Base-by-base conservation (phyloP, 1,140 invertebrate genomes). In the Panagrolaimus sp. region DNA sequence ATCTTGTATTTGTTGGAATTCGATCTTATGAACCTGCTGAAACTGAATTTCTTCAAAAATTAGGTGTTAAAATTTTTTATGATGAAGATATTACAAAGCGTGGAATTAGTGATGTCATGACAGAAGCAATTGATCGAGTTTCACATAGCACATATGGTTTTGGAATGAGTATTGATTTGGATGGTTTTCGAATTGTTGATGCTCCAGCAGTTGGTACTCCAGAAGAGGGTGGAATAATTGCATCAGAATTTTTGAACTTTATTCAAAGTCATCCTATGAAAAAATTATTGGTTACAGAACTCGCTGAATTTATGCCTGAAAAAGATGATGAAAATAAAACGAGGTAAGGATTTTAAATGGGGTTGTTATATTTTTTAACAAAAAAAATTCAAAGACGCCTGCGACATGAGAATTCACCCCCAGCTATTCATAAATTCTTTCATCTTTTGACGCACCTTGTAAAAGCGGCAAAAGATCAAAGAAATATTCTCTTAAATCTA, bases 131-230 rank as follows among this genome's bases (percentile, higher is more conserved):
- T 23, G 51, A 57, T 20, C 51, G 51, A 57, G 51, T 27, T 27
- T 25, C 20, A 8, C 20, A 57, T 16, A 27, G n/a, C n/a, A 79
- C 77, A 13, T 42, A 62, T 23, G 77, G 77, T 14, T 78, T 68
- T 57, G 77, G 77, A 44, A 66, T 78, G 51, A 73, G 69, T 20
- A 78, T 78, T 65, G 77, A 78, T 53, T 63, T 78, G 46, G 77
- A 78, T 48, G 77, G 74, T 0, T 78, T 78, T 57, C 72, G 77
- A 38, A 65, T 77, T 7, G 53, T 72, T 0, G 78, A 78, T 64
- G 77, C 77, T 16, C 77, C 77, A 25, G 77, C 77, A 16, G 77
- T 79, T 13, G 77, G 77, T 62, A 78, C 77, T 16, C 77, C 77
- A 4, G 78, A 64, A 20, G 77, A 67, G 11, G 77, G 77, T 43